Evolutionary conservation across 2,113 vertebrate genomes (phyloP).

Genomic region (Coreoperca whiteheadi): DNA sequence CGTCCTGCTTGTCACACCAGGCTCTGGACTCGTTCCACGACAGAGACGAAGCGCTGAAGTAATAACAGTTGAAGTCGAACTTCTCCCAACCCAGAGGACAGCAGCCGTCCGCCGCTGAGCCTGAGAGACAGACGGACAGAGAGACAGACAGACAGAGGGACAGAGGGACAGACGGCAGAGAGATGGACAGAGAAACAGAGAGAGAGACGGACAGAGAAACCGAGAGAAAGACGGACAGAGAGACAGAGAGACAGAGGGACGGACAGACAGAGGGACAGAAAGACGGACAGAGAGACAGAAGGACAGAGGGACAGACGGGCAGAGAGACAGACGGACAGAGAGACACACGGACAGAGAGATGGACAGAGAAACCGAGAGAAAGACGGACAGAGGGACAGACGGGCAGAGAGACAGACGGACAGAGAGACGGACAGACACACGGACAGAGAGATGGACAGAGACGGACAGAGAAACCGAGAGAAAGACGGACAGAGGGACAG

Average conservation of each 20-base stretch:
- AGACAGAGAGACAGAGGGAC: background rate
- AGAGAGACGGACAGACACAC: conserved; percentile 1
- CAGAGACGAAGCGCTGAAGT: background rate
- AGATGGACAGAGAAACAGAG: too few relatives aligned
- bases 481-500: background rate
- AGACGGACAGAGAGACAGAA: background rate
- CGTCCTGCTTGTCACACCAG: background rate
- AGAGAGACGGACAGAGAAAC: background rate
- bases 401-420: background rate
- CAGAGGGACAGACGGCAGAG: conserved; percentile 3
- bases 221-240: background rate
- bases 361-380: background rate
- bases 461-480: background rate
- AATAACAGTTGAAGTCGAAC: background rate
- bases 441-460: background rate
- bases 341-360: background rate
- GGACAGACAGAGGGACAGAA: too few relatives aligned
- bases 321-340: background rate
- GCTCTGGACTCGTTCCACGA: conserved; percentile 8
- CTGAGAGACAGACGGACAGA: background rate
- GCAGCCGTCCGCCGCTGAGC: background rate
- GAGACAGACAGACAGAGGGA: background rate
- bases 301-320: background rate
- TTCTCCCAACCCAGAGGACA: conserved; percentile 5
- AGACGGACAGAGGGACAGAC: conserved; percentile 3